A percentile compares a stretch with the other conserved stretches of the same genome.
phyloP scores from a whole-genome alignment of 2,113 vertebrate genomes.

The Notothenia rossii region DNA sequence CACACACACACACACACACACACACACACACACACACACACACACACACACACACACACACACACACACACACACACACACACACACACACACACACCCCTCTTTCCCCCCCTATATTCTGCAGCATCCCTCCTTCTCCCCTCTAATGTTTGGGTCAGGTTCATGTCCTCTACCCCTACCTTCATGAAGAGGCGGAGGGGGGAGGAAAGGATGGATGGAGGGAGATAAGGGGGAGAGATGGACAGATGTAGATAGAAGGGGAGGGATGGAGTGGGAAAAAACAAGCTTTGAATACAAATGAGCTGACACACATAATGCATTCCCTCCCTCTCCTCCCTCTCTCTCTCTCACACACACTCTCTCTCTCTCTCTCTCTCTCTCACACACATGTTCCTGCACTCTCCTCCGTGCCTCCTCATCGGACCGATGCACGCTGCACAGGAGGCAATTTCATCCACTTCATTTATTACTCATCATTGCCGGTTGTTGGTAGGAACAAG shows the following conservation, averaged over 20 bases:
- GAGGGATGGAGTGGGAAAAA: constrained; percentile 54
- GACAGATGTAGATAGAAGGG: constrained; percentile 53
- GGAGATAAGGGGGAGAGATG: constrained; percentile 38
- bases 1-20: constrained; percentile 1
- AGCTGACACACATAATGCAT: constrained; percentile 76
- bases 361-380: constrained; percentile 42
- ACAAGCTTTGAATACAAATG: constrained; percentile 82
- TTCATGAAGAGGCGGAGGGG: constrained; percentile 1
- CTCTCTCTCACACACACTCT: constrained; percentile 34
- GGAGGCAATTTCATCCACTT: constrained; percentile 69
- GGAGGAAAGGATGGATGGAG: constrained; percentile 9
- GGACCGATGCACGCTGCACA: constrained; percentile 54
- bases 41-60: constrained; percentile 10
- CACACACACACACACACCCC: background rate
- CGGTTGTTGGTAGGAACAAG: constrained; percentile 68
- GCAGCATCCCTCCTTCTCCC: constrained; percentile 32
- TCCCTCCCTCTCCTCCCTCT: constrained; percentile 51
- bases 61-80: constrained; percentile 17
- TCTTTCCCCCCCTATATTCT: background rate
- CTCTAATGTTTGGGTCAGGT: constrained; percentile 49
- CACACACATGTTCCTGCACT: constrained; percentile 62
- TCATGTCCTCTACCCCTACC: constrained; percentile 45
- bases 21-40: constrained; percentile 12
- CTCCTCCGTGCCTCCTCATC: constrained; percentile 59
- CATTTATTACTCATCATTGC: constrained; percentile 61